A percentile compares a stretch with the other conserved stretches of the same genome.
Conservation (phyloP, 2,113 vertebrate species). For the Micronycteris hirsuta region DNA sequence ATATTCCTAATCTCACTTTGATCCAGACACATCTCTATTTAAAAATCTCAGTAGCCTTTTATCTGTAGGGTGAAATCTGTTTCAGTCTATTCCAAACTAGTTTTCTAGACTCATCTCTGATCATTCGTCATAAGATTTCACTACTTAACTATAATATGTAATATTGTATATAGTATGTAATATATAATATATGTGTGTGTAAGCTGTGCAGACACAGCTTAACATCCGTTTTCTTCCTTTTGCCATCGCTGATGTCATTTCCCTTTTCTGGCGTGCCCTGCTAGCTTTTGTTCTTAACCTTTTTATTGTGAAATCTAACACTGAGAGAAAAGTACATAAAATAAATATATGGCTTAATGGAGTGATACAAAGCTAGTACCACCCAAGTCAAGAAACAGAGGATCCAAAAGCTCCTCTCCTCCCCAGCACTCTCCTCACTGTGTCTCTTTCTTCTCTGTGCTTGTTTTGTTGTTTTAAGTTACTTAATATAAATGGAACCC, state of each 20-base stretch:
- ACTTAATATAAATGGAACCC: neutral
- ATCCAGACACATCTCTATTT: neutral
- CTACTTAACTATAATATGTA: neutral
- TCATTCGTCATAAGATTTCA: neutral
- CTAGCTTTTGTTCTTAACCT: neutral
- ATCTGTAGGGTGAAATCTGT: neutral
- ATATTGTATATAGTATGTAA: neutral
- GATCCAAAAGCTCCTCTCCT: neutral
- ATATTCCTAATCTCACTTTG: neutral
- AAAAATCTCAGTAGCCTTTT: neutral
- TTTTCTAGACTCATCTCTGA: neutral
- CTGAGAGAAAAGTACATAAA: neutral
- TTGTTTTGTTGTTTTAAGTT: neutral
- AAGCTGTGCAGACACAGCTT: neutral
- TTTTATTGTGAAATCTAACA: neutral
- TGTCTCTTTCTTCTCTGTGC: neutral
- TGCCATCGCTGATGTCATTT: neutral
- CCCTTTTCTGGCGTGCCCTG: neutral
- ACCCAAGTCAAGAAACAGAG: slow-evolving; percentile 15
- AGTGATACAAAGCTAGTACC: neutral
- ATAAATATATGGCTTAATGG: neutral
- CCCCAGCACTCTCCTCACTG: neutral
- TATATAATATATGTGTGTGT: neutral
- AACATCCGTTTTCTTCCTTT: neutral
- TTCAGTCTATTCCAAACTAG: neutral